These are phyloP conservation scores for Oxystoma pomonae DNA, from an alignment of 2,888 invertebrate species.

Conservation along the genomic window DNA sequence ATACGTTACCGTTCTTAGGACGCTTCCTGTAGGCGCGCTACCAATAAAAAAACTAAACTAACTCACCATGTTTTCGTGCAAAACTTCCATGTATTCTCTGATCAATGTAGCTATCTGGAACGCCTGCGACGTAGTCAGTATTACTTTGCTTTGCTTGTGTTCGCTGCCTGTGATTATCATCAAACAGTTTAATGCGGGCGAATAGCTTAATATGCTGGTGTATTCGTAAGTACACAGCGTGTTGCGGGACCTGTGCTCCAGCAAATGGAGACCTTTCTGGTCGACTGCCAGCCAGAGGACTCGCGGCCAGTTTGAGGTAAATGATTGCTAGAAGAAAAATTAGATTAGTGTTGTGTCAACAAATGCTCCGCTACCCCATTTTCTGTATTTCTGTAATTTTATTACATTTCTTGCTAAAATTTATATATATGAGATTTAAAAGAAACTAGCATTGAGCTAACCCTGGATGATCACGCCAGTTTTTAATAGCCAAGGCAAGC, in stretches of 20 bases:
- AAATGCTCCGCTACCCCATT: too few species aligned
- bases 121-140: slow-evolving; percentile 88
- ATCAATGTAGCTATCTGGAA: slow-evolving; percentile 91
- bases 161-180: slow-evolving; percentile 89
- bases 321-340: slow-evolving; percentile 72
- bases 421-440: too few species aligned
- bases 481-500: too few species aligned
- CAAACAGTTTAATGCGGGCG: slow-evolving; percentile 86
- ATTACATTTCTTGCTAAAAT: too few species aligned
- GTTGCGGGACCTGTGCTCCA: slow-evolving; percentile 84
- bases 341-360: not conserved
- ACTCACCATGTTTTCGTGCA: slow-evolving; percentile 30
- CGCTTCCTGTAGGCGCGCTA: too few species aligned
- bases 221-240: slow-evolving; percentile 91
- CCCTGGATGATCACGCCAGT: too few species aligned
- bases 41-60: too few species aligned
- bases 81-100: slow-evolving; percentile 77
- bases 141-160: slow-evolving; percentile 86
- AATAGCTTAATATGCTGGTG: slow-evolving; percentile 83
- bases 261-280: slow-evolving; percentile 84
- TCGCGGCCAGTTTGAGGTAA: slow-evolving; percentile 93
- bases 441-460: too few species aligned
- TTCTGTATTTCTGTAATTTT: too few species aligned
- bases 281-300: slow-evolving; percentile 90
- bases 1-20: too few species aligned